Evolutionary conservation across 2,113 vertebrate genomes (phyloP).

Genomic region (Lepus europaeus): DNA sequence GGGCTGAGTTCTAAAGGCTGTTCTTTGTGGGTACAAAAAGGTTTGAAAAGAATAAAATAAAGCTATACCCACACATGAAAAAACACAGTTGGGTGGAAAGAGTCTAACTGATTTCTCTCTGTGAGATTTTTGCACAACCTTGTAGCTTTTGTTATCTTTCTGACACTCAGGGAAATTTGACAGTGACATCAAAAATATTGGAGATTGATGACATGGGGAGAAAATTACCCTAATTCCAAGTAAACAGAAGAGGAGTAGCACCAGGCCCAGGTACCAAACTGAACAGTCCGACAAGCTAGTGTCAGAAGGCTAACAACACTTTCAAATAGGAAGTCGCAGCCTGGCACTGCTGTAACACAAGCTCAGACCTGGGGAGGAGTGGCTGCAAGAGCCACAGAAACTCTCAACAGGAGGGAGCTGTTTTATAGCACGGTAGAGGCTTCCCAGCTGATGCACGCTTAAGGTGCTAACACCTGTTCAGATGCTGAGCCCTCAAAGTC

Average conservation of each 20-base stretch:
- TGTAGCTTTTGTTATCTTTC: constrained; percentile 41
- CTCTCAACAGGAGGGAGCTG: not conserved
- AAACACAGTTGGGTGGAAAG: not conserved
- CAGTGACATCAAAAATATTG: not conserved
- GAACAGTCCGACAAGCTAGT: not conserved
- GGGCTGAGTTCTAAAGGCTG: not conserved
- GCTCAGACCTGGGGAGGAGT: not conserved
- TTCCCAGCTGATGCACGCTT: not conserved
- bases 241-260: constrained; percentile 14
- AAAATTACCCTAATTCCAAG: constrained; percentile 39
- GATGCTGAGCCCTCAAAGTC: not conserved
- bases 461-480: not conserved
- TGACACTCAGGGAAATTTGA: not conserved
- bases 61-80: not conserved
- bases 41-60: constrained; percentile 47
- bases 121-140: not conserved
- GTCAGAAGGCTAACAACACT: not conserved
- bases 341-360: not conserved
- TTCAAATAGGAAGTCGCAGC: not conserved
- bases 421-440: not conserved
- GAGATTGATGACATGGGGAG: not conserved
- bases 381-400: not conserved
- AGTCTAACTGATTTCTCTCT: constrained; percentile 34
- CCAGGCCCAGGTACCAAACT: not conserved
- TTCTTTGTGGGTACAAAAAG: not conserved